phyloP scores from a whole-genome alignment of 2,888 invertebrate species.

The Melipona bicolor region DNA sequence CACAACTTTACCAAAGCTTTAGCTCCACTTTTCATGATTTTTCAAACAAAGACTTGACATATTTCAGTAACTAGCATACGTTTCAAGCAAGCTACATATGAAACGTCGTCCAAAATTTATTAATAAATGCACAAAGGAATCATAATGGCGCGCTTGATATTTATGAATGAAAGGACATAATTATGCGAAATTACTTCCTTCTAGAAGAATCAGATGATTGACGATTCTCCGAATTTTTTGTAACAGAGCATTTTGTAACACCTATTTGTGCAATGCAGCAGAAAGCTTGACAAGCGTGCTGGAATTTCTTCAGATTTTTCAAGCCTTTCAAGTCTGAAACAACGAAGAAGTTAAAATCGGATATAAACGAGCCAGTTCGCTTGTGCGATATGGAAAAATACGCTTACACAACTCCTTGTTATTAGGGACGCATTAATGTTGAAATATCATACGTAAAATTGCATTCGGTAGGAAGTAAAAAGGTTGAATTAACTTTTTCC shows the following conservation, averaged over 20 bases:
- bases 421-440: not conserved
- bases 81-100: no score
- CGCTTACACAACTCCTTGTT: not conserved
- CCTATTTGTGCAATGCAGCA: not conserved
- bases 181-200: no score
- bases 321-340: not conserved
- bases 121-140: no score
- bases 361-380: not conserved
- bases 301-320: not conserved
- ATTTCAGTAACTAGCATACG: not conserved
- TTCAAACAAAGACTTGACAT: not conserved
- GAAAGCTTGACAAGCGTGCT: not conserved
- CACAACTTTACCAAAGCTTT: not conserved
- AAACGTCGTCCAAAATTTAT: no score
- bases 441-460: slow-evolving; percentile 1
- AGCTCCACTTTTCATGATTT: not conserved
- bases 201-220: no score
- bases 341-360: not conserved
- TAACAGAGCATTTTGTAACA: no score
- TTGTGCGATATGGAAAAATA: not conserved
- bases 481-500: not conserved
- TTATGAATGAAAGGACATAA: no score
- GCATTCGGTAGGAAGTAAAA: not conserved
- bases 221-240: not conserved
- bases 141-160: no score